A percentile compares a stretch with the other conserved stretches of the same genome.
phyloP scores from a whole-genome alignment of 2,113 vertebrate species.

The Sebastes fasciatus region DNA sequence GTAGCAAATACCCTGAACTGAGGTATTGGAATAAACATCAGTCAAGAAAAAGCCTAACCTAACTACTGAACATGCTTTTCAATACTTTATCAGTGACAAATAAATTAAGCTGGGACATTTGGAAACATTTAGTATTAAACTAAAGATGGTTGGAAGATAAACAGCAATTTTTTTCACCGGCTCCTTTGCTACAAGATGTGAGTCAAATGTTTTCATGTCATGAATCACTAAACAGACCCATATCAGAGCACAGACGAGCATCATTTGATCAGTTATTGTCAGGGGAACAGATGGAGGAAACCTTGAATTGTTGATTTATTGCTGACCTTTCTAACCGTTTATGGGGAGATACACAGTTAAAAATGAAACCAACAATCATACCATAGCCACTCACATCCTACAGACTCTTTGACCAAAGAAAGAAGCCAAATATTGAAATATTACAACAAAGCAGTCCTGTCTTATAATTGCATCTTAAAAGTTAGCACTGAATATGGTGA shows the following conservation, averaged over 20 bases:
- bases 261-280: neutral
- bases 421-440: neutral
- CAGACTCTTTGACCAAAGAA: neutral
- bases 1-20: no score
- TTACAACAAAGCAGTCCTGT: neutral
- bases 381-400: neutral
- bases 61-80: no score
- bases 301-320: constrained; percentile 16
- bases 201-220: neutral
- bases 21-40: no score
- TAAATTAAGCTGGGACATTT: no score
- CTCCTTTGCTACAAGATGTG: neutral
- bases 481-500: neutral
- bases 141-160: neutral
- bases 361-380: neutral
- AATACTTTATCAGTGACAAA: neutral
- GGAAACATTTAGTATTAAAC: neutral
- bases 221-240: neutral
- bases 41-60: no score
- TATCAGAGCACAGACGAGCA: neutral
- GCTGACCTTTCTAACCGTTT: neutral
- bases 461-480: neutral
- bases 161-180: neutral
- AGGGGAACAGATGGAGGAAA: constrained; percentile 2
- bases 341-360: neutral